Conservation (phyloP, 2,888 invertebrate species). For the Silvanus unidentatus region DNA sequence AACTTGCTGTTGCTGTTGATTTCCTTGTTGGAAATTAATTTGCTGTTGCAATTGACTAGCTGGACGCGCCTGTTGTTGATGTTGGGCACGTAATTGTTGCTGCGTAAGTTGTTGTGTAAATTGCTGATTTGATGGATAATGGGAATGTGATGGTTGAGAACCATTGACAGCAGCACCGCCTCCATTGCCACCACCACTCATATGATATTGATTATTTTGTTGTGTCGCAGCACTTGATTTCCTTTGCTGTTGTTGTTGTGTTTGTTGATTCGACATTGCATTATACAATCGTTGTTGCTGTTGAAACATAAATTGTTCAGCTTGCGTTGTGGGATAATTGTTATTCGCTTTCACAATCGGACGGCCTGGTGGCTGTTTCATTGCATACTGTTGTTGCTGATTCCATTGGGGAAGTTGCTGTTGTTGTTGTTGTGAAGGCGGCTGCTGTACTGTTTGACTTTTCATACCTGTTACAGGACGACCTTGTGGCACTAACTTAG, state of each 20-base stretch:
- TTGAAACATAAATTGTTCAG: slow-evolving; percentile 40
- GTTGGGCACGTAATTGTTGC: slow-evolving; percentile 37
- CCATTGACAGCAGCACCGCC: not conserved
- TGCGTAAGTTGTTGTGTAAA: slow-evolving; percentile 29
- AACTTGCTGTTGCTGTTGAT: slow-evolving; percentile 18
- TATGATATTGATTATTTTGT: slow-evolving; percentile 9
- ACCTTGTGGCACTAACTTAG: slow-evolving; percentile 31
- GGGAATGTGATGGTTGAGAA: slow-evolving; percentile 9
- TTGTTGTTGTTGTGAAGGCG: slow-evolving; percentile 30
- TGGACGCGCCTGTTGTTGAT: slow-evolving; percentile 38
- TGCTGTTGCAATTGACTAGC: slow-evolving; percentile 37
- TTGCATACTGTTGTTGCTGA: slow-evolving; percentile 26
- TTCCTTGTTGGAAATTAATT: slow-evolving; percentile 10
- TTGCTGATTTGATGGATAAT: slow-evolving; percentile 26
- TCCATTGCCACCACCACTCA: not conserved
- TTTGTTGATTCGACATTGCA: slow-evolving; percentile 8
- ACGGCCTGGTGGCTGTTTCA: slow-evolving; percentile 45
- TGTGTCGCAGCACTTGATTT: slow-evolving; percentile 10
- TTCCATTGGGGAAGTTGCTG: slow-evolving; percentile 34
- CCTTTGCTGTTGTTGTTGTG: slow-evolving; percentile 18
- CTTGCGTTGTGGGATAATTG: slow-evolving; percentile 38
- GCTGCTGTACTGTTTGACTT: no score
- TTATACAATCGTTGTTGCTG: slow-evolving; percentile 25
- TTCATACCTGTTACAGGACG: slow-evolving; percentile 43
- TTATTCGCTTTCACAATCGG: slow-evolving; percentile 55